Evolutionary conservation across 2,113 vertebrate species (phyloP), one percentile per base, ranked within the genome.

Genomic region (Poeciliopsis retropinna): DNA sequence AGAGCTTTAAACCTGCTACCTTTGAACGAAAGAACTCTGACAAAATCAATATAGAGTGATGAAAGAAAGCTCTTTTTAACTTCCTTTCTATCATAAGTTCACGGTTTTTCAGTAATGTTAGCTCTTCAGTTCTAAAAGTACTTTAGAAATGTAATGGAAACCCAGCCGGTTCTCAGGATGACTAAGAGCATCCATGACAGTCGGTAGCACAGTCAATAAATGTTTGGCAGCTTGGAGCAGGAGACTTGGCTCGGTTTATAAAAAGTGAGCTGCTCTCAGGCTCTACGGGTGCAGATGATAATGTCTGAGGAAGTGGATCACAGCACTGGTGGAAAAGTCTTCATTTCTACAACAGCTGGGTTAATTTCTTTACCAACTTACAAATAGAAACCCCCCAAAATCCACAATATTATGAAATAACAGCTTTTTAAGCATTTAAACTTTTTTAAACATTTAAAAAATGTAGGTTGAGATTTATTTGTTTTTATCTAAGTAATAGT

Each of bases 221-320:
- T 66, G 72, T 73, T 84, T 88, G 83, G 85, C 86, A 80, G 77
- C 68, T 30, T 19, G 29, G 73, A 34, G 70, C 44, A 67, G 67
- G 75, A 88, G 68, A 80, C 84, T 80, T 86, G 82, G 86, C 86
- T 86, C 73, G 85, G 82, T 89, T 79, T 85, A 83, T 81, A 81
- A 81, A 78, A 72, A 10, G 73, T 34, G 76, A 88, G 75, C 73
- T 13, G 34, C 72, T 85, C 51, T 75, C 76, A 62, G 81, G 71
- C 60, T 85, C 72, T 73, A 44, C 32, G 64, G 72, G 30, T 32
- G 60, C 64, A 9, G 72, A 76, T 65, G 79, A 78, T 39, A 44
- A 41, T 51, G 76, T 62, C 72, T 75, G 70, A 73, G 76, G 83
- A 84, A 83, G 76, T 29, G 70, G 81, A 92, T 82, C 60, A 28